Evolutionary conservation across 2,888 invertebrate genomes (phyloP).

Genomic region (Taenaris catops): DNA sequence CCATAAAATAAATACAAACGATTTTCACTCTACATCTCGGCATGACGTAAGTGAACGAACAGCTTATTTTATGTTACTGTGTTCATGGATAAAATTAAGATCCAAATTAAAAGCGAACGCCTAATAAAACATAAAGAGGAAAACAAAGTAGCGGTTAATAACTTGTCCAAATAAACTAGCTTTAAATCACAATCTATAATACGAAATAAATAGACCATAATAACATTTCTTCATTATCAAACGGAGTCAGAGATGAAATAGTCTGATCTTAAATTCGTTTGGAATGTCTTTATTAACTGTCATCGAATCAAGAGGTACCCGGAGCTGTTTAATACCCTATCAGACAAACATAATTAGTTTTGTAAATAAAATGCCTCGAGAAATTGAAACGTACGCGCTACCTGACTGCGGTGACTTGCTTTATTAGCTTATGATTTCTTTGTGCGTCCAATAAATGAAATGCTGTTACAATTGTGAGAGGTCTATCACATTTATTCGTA

Average conservation of each 20-base stretch:
- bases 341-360: slow-evolving; percentile 79
- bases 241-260: slow-evolving; percentile 55
- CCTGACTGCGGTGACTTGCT: slow-evolving; percentile 72
- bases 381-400: slow-evolving; percentile 76
- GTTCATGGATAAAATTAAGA: slow-evolving; percentile 6
- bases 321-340: slow-evolving; percentile 71
- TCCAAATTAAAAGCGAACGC: slow-evolving; percentile 6
- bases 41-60: no score
- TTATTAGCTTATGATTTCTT: slow-evolving; percentile 46
- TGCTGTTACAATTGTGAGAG: slow-evolving; percentile 7
- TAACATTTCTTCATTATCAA: slow-evolving; percentile 47
- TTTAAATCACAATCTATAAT: slow-evolving; percentile 20
- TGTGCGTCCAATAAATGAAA: slow-evolving; percentile 20
- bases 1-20: no score
- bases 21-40: no score
- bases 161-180: slow-evolving; percentile 10
- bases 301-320: slow-evolving; percentile 65
- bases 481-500: slow-evolving; percentile 4
- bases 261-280: slow-evolving; percentile 59
- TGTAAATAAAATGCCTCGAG: slow-evolving; percentile 77
- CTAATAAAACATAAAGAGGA: slow-evolving; percentile 3
- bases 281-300: slow-evolving; percentile 78
- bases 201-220: slow-evolving; percentile 36
- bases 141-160: slow-evolving; percentile 7
- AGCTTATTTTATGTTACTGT: no score